Conservation (phyloP, 1,140 invertebrate genomes). For the Atta colombica region DNA sequence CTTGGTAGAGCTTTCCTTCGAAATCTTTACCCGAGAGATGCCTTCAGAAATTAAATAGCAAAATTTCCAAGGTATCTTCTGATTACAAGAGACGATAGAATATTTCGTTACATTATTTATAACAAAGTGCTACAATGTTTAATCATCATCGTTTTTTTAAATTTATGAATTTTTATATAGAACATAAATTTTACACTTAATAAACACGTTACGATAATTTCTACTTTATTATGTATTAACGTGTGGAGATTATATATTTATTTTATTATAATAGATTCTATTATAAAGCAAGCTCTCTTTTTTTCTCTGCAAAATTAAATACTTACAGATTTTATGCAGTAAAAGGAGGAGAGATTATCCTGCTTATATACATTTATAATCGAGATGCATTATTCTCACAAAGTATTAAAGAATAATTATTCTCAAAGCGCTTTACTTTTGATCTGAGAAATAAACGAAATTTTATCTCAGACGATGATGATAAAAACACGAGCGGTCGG, state of each 20-base stretch:
- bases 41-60: conserved; percentile 48
- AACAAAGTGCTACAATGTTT: neutral
- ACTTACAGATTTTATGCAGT: neutral
- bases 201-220: neutral
- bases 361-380: conserved; percentile 5
- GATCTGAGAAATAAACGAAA: conserved; percentile 13
- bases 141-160: conserved; percentile 5
- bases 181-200: neutral
- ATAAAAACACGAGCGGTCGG: conserved; percentile 42
- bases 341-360: conserved; percentile 3
- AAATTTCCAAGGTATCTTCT: conserved; percentile 39
- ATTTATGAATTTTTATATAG: neutral
- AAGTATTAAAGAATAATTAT: neutral
- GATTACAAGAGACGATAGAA: conserved; percentile 7
- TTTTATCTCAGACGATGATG: conserved; percentile 20
- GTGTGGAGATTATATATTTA: neutral
- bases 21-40: conserved; percentile 34
- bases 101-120: conserved; percentile 39
- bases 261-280: neutral
- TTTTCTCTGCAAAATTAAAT: neutral
- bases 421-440: neutral
- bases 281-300: neutral
- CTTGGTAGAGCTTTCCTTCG: conserved; percentile 27
- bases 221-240: neutral
- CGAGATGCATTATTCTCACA: neutral